Conservation (phyloP, 2,888 invertebrate genomes). For the Alloplasta piceator region DNA sequence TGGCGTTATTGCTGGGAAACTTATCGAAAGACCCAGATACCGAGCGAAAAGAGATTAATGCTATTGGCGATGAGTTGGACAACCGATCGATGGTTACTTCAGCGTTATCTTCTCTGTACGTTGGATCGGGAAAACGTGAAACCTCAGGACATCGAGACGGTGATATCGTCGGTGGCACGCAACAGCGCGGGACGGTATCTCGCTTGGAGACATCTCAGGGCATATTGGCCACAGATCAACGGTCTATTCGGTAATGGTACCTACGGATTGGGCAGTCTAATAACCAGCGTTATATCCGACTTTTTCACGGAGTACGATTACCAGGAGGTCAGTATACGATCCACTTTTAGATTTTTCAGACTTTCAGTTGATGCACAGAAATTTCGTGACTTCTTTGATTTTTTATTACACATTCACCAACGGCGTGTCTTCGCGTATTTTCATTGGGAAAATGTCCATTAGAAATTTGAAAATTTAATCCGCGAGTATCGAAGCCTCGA, state of each 20-base stretch:
- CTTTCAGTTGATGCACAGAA: too few relatives aligned
- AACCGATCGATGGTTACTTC: slow-evolving; percentile 91
- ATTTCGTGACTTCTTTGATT: too few relatives aligned
- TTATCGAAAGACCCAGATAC: slow-evolving; percentile 87
- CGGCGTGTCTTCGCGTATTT: too few relatives aligned
- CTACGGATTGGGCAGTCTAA: slow-evolving; percentile 87
- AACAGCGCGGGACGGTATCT: slow-evolving; percentile 89
- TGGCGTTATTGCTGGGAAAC: slow-evolving; percentile 92
- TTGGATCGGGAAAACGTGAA: slow-evolving; percentile 89
- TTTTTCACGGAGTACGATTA: slow-evolving; percentile 91
- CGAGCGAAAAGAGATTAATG: slow-evolving; percentile 89
- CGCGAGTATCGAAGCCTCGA: too few relatives aligned
- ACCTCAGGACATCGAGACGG: slow-evolving; percentile 89
- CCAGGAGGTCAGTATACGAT: slow-evolving; percentile 85
- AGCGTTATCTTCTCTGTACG: slow-evolving; percentile 91
- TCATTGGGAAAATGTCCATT: too few relatives aligned
- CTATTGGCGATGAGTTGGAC: slow-evolving; percentile 89
- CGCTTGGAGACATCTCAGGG: slow-evolving; percentile 90
- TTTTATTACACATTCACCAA: too few relatives aligned
- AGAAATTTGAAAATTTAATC: too few relatives aligned
- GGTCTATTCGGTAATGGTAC: slow-evolving; percentile 87
- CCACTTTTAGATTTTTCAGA: too few relatives aligned
- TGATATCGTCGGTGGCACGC: slow-evolving; percentile 89
- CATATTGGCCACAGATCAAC: slow-evolving; percentile 88
- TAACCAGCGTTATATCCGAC: slow-evolving; percentile 87